Conservation (phyloP, 2,888 invertebrate species). For the Drosophila nr. perissopoda region DNA sequence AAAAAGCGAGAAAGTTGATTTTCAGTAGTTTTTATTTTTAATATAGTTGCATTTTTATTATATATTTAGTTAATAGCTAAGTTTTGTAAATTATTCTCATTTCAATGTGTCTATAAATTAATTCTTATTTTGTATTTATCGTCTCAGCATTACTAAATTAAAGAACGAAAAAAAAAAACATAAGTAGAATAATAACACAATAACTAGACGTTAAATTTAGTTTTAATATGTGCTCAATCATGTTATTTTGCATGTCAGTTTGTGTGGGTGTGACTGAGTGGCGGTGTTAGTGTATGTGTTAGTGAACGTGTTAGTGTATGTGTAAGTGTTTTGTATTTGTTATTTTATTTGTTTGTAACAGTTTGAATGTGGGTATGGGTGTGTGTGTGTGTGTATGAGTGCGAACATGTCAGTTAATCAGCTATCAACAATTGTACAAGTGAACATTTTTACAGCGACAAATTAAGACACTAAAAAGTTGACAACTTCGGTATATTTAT, state of each 20-base stretch:
- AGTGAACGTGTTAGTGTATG: background rate
- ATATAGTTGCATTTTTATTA: conserved; percentile 67
- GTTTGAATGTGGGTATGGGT: background rate
- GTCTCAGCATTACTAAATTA: conserved; percentile 70
- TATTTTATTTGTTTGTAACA: background rate
- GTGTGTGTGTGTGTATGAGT: conserved; percentile 8
- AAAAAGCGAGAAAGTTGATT: conserved; percentile 8
- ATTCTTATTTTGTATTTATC: conserved; percentile 71
- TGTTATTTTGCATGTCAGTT: conserved; percentile 30
- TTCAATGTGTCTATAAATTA: conserved; percentile 79
- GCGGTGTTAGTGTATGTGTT: background rate
- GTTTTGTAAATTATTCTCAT: conserved; percentile 75
- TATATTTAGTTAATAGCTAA: conserved; percentile 70
- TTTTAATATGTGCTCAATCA: conserved; percentile 55
- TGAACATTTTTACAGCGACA: conserved; percentile 68
- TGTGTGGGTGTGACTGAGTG: conserved; percentile 6
- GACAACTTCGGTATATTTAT: conserved; percentile 40
- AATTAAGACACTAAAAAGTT: conserved; percentile 45
- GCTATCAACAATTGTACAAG: conserved; percentile 73
- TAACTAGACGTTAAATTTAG: conserved; percentile 50
- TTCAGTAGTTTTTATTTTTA: conserved; percentile 66
- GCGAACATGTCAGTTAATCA: conserved; percentile 25
- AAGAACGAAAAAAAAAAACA: conserved; percentile 53
- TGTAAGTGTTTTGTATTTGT: conserved; percentile 1
- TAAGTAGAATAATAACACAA: conserved; percentile 44